Evolutionary conservation across 2,888 invertebrate species (phyloP).

Genomic region (Leptopilina myrica): DNA sequence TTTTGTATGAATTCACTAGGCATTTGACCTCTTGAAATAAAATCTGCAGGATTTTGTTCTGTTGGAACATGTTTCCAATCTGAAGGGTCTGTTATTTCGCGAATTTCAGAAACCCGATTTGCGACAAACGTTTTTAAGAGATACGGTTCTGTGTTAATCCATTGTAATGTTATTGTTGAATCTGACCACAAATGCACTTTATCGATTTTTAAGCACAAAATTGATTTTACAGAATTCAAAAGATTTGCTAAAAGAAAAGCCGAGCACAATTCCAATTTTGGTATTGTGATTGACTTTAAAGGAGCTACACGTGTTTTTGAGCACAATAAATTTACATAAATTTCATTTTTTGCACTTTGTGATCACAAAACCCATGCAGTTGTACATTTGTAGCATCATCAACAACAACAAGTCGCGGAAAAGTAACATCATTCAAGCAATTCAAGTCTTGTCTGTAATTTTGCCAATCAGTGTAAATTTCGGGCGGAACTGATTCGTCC

Average conservation of each 20-base stretch:
- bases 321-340: slow-evolving; percentile 13
- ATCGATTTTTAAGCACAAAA: slow-evolving; percentile 3
- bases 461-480: too few species aligned
- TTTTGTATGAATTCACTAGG: slow-evolving; percentile 15
- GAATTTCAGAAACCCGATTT: background rate
- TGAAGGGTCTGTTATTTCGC: slow-evolving; percentile 6
- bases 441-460: too few species aligned
- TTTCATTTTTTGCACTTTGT: background rate
- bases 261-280: background rate
- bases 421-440: too few species aligned
- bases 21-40: too few species aligned
- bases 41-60: too few species aligned
- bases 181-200: background rate
- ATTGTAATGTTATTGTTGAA: background rate
- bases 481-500: too few species aligned
- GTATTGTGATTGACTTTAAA: slow-evolving; percentile 4
- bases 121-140: background rate
- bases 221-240: background rate
- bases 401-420: too few species aligned
- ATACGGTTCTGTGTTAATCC: background rate
- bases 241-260: background rate
- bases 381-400: too few species aligned
- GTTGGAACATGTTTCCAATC: too few species aligned
- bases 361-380: too few species aligned
- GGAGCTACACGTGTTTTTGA: slow-evolving; percentile 37